Conservation (phyloP, 1,140 invertebrate genomes). For the Aphelenchoides avenae region DNA sequence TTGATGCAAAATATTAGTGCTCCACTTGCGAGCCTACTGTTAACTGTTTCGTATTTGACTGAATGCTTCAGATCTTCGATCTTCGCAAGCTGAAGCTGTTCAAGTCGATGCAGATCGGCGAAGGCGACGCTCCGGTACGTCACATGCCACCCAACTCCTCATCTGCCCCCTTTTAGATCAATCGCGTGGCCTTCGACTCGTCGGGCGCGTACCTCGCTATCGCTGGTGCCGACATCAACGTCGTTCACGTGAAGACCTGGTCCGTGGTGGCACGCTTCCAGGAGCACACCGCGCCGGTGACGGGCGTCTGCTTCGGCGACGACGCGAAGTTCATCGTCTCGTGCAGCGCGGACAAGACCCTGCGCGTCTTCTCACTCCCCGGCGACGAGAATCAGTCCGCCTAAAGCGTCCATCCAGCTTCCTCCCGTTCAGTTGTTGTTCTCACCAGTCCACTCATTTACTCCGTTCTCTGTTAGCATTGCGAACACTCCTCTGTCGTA, state of each 20-base stretch:
- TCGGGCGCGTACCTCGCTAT: conserved; percentile 94
- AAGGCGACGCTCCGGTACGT: conserved; percentile 61
- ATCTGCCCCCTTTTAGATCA: conserved; percentile 62
- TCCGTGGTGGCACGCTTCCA: conserved; percentile 88
- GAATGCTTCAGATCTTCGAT: conserved; percentile 97
- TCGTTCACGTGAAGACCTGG: conserved; percentile 96
- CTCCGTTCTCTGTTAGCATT: not conserved
- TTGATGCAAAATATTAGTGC: no score
- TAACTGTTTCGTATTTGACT: conserved; percentile 42
- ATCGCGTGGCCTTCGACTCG: conserved; percentile 92
- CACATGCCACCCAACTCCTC: not conserved
- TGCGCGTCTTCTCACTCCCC: conserved; percentile 60
- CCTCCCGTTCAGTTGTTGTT: no score
- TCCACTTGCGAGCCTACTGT: conserved; percentile 82
- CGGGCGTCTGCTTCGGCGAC: conserved; percentile 88
- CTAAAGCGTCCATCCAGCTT: no score
- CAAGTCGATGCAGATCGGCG: conserved; percentile 88
- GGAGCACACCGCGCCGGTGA: conserved; percentile 89
- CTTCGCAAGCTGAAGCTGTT: conserved; percentile 96
- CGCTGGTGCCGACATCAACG: conserved; percentile 88
- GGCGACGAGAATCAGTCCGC: not conserved
- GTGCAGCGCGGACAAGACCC: conserved; percentile 90
- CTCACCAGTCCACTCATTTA: not conserved
- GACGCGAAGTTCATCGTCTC: conserved; percentile 88
- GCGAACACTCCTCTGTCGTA: no score